Evolutionary conservation across 2,888 invertebrate genomes (phyloP).

Genomic region (Rapana venosa): DNA sequence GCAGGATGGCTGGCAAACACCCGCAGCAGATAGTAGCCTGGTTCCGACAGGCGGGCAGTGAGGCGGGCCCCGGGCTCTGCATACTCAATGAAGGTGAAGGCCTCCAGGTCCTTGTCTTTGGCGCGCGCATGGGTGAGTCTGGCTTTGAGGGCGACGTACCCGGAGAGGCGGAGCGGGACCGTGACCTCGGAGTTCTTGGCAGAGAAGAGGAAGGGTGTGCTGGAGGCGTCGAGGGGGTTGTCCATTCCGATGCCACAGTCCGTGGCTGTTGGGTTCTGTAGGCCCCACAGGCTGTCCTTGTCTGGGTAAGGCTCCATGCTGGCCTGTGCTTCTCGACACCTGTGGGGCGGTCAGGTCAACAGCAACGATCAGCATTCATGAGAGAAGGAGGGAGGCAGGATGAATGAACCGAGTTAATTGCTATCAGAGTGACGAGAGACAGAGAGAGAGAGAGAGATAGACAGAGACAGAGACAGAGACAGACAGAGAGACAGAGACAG

Average conservation of each 20-base stretch:
- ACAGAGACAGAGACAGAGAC: too few relatives aligned
- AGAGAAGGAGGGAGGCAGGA: too few relatives aligned
- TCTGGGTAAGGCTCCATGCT: slow-evolving; percentile 13
- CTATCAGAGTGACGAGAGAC: too few relatives aligned
- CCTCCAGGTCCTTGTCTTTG: background rate
- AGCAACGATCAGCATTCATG: too few relatives aligned
- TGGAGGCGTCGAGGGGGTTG: background rate
- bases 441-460: too few relatives aligned
- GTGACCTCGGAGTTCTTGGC: background rate
- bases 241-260: background rate
- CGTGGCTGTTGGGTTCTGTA: background rate
- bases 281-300: background rate
- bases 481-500: too few relatives aligned
- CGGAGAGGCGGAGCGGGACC: background rate
- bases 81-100: slow-evolving; percentile 6
- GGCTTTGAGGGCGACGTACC: background rate
- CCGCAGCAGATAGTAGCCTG: slow-evolving; percentile 24
- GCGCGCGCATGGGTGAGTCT: background rate
- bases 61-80: background rate
- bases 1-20: slow-evolving; percentile 4
- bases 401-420: too few relatives aligned
- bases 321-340: background rate
- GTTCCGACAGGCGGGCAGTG: slow-evolving; percentile 15
- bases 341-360: background rate
- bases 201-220: background rate